These are phyloP conservation scores for Apamea anceps DNA, from an alignment of 2,888 invertebrate species.

Conservation along the genomic window DNA sequence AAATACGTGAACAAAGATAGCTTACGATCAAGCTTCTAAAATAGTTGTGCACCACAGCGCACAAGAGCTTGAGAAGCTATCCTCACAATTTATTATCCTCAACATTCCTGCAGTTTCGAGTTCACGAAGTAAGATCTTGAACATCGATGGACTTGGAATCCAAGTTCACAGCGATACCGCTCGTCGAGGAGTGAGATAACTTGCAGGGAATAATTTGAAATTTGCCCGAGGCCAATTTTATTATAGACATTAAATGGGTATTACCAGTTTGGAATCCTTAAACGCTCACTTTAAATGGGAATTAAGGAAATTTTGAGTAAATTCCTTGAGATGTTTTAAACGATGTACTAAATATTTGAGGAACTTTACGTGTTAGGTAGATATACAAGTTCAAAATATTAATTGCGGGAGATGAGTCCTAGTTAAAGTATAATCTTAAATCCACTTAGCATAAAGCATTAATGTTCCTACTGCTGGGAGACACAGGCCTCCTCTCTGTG, in stretches of 20 bases:
- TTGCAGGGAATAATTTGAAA: constrained; percentile 68
- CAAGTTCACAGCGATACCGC: constrained; percentile 53
- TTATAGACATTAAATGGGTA: constrained; percentile 64
- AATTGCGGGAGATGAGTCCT: not conserved
- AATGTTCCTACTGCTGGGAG: no score
- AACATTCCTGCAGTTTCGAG: constrained; percentile 52
- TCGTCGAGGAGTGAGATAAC: constrained; percentile 57
- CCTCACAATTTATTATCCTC: constrained; percentile 35
- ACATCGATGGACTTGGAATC: constrained; percentile 46
- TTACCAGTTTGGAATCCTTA: constrained; percentile 64
- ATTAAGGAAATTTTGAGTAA: constrained; percentile 58
- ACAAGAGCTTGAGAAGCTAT: constrained; percentile 27
- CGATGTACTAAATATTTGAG: constrained; percentile 53
- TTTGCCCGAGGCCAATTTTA: constrained; percentile 66
- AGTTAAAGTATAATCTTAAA: not conserved
- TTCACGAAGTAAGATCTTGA: constrained; percentile 55
- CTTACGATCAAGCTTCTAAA: constrained; percentile 25
- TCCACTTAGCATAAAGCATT: not conserved
- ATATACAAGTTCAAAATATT: constrained; percentile 1
- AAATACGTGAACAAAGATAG: not conserved
- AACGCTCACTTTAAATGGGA: constrained; percentile 56
- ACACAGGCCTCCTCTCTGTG: no score
- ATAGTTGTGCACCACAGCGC: constrained; percentile 31
- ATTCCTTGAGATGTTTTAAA: constrained; percentile 44
- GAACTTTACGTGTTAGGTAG: constrained; percentile 17